Base-by-base conservation (phyloP, 1,140 invertebrate genomes). In the Himalopsyche phryganea region DNA sequence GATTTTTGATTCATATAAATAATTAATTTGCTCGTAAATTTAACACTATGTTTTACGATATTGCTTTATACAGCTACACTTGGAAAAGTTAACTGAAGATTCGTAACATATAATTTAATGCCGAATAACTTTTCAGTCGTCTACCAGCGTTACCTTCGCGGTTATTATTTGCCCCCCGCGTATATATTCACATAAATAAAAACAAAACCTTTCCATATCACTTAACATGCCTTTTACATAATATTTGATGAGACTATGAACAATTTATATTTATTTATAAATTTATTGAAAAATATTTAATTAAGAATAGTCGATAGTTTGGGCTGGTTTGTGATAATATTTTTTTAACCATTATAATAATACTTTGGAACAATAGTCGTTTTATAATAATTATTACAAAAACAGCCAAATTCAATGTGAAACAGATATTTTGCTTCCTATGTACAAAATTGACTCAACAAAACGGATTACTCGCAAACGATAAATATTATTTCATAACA, bases 221-320 rank as follows among this genome's bases (percentile, higher is more conserved):
- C 11, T 40, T 13, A 13, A 40, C 38, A 40, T 40, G 15, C 38
- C 38, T 40, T 28, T 40, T 40, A 40, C 38, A 40, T 40, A 40
- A 40, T 15, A 40, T 15, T 13, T 40, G 38, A 40, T 40, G 23
- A 28, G 23, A 28, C 23, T 28, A 28, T 28, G 38, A 40, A 40
- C 38, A 40, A 40, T 13, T 40, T 15, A 13, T 40, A 40, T 40
- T 40, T 40, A 40, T 40, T 40, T 40, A 40, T 40, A 40, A 40
- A 13, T 40, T 40, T 40, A 40, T 40, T 40, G 38, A 40, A 40
- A 40, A 40, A 40, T 40, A 40, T 40, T 40, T 40, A 40, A 40
- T 40, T 40, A 40, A 28, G 23, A 28, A 40, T 40, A 40, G 38
- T 40, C 38, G 38, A 40, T 40, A 40, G 38, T 40, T 40, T 13